phyloP scores from a whole-genome alignment of 2,888 invertebrate species.

The Pycnomerus fuliginosus region DNA sequence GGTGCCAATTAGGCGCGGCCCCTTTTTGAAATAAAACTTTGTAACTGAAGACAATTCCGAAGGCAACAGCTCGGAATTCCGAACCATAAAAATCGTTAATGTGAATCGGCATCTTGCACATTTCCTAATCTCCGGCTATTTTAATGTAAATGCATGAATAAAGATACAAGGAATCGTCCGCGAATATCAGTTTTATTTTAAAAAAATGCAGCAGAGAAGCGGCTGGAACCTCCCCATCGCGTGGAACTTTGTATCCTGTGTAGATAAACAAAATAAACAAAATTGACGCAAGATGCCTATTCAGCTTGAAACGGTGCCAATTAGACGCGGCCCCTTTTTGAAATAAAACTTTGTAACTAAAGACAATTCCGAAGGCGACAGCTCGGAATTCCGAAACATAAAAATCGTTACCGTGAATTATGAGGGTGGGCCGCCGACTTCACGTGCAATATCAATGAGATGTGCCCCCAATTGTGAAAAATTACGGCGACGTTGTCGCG shows the following conservation, averaged over 20 bases:
- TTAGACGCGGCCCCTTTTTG: neutral
- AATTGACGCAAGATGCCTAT: no score
- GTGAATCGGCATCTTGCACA: no score
- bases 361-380: conserved; percentile 25
- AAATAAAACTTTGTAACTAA: conserved; percentile 25
- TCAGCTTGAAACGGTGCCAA: conserved; percentile 5
- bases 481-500: conserved; percentile 19
- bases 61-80: conserved; percentile 29
- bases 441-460: conserved; percentile 34
- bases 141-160: no score
- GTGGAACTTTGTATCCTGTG: no score
- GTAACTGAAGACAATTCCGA: conserved; percentile 22
- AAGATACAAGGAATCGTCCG: no score
- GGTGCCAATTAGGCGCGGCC: neutral
- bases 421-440: conserved; percentile 24
- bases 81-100: conserved; percentile 33
- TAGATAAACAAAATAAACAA: no score
- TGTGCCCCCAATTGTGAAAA: conserved; percentile 19
- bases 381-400: conserved; percentile 31
- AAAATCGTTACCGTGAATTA: conserved; percentile 34
- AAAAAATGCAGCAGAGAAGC: no score
- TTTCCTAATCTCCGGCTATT: no score
- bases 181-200: no score
- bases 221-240: no score
- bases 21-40: conserved; percentile 20